Base-by-base conservation (phyloP, 2,113 vertebrate genomes). In the Alligator sinensis region DNA sequence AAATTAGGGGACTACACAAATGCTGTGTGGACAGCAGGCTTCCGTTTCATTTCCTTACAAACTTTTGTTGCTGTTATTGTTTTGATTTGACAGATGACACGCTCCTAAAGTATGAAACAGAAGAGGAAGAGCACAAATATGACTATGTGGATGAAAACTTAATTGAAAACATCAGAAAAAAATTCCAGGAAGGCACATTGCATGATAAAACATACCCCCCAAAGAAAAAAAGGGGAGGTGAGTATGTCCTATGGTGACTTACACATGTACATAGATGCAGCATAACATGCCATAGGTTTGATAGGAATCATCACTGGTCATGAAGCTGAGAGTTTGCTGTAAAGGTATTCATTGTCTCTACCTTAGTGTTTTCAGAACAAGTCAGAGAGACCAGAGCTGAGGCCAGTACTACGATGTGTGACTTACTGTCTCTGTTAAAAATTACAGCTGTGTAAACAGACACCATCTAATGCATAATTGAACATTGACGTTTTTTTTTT, bases 71-170 rank as follows among this genome's bases (percentile, higher is more conserved):
- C 11, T 91, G 25, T 87, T 34, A 74, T 92, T 95, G 47, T 87
- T 94, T 89, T 94, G 83, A 38, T 72, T 85, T 87, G 94, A 84
- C 34, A 57, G 83, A 66, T 11, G 61, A 58, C 2, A 81, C 30
- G 30, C 63, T 92, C 91, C 78, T 21, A 79, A 93, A 82, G 3
- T 34, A 5, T 77, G 84, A 70, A 8, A 55, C 22, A 16, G 87
- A 94, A 96, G 75, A 90, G 60, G 61, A 96, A 77, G 61, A 74
- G 19, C 91, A 94, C 24, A 92, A 84, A 77, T 97, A 96, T 3
- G 92, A 93, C 28, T 97, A 95, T 27, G 88, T 97, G 11, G 90
- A 94, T 96, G 96, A 97, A 95, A 93, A 92, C 24, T 9, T 95
- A 76, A 77, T 96, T 15, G 96, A 97, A 92, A 96, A 95, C 57